A percentile compares a stretch with the other conserved stretches of the same genome.
Evolutionary conservation across 1,140 invertebrate genomes (phyloP).

Genomic region (Aleiodes sp.): DNA sequence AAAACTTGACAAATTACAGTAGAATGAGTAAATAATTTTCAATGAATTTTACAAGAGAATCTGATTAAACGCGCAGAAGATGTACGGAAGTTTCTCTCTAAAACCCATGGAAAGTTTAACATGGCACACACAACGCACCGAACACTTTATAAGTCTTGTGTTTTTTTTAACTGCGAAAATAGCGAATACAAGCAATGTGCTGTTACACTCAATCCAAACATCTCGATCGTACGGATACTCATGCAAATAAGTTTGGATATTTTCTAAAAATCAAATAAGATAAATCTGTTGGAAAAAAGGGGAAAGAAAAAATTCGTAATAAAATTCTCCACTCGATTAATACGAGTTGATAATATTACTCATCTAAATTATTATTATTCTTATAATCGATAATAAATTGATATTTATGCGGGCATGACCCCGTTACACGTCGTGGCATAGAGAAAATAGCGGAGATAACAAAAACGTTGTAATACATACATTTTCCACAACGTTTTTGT

Average conservation of each 20-base stretch:
- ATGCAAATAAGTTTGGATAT: not conserved
- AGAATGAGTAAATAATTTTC: not conserved
- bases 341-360: not conserved
- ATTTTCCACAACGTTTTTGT: too few relatives aligned
- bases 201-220: not conserved
- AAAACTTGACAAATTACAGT: not conserved
- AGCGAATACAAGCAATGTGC: not conserved
- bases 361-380: too few relatives aligned
- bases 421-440: slow-evolving; percentile 29
- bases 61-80: not conserved
- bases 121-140: not conserved
- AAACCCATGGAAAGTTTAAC: slow-evolving; percentile 3
- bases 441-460: slow-evolving; percentile 31
- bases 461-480: not conserved
- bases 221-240: slow-evolving; percentile 6
- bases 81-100: not conserved
- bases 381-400: not conserved
- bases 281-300: not conserved
- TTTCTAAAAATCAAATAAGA: not conserved
- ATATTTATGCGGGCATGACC: slow-evolving; percentile 31
- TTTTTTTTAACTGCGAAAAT: too few relatives aligned
- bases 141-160: not conserved
- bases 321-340: not conserved
- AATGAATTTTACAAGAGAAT: slow-evolving; percentile 2
- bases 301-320: not conserved